Evolutionary conservation across 1,140 invertebrate genomes (phyloP).

Genomic region (Drosophila yakuba): DNA sequence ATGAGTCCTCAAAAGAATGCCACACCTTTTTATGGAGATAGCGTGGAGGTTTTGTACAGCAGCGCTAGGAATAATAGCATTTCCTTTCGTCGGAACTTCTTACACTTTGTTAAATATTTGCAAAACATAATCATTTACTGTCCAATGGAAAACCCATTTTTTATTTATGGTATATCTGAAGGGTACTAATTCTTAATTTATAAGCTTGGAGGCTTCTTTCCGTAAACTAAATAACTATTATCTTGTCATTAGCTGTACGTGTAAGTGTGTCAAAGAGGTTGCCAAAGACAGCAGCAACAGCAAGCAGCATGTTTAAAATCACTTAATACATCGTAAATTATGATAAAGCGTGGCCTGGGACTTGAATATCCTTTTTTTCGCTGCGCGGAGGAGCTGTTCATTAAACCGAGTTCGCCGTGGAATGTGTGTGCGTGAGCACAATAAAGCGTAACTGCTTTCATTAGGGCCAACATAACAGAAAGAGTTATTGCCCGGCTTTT

Average conservation of each 20-base stretch:
- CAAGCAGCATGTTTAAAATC: slow-evolving; percentile 73
- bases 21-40: slow-evolving; percentile 28
- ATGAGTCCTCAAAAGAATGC: slow-evolving; percentile 55
- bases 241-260: slow-evolving; percentile 6
- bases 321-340: slow-evolving; percentile 83
- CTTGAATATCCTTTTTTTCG: slow-evolving; percentile 40
- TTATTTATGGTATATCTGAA: background rate
- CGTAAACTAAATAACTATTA: background rate
- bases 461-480: slow-evolving; percentile 64
- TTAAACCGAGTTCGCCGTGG: slow-evolving; percentile 30
- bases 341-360: slow-evolving; percentile 51
- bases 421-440: slow-evolving; percentile 45
- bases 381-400: slow-evolving; percentile 29
- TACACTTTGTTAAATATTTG: background rate
- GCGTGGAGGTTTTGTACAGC: slow-evolving; percentile 6
- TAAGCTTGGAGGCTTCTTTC: too few relatives aligned
- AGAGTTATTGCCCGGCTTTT: slow-evolving; percentile 76
- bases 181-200: background rate
- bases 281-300: slow-evolving; percentile 47
- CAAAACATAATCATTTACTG: background rate
- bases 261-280: slow-evolving; percentile 32
- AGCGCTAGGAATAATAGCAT: background rate
- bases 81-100: too few relatives aligned
- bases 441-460: slow-evolving; percentile 76
- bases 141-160: background rate